Conservation (phyloP, 1,140 invertebrate genomes). For the Rhopalosiphum maidis region DNA sequence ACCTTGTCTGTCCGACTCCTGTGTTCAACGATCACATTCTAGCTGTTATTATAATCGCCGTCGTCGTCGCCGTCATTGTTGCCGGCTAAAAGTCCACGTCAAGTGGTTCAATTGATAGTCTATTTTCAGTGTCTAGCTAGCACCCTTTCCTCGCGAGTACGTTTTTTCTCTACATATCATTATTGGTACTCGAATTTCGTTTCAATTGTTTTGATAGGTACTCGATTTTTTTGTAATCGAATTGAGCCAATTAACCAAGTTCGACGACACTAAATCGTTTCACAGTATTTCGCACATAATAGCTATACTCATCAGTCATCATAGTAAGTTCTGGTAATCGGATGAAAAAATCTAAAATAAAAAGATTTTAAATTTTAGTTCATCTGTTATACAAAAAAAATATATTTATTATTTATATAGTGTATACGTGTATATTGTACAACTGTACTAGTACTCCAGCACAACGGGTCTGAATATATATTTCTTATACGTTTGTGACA, state of each 20-base stretch:
- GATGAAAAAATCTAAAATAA: background rate
- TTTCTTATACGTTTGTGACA: background rate
- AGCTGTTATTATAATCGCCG: background rate
- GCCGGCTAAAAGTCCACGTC: background rate
- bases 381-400: too few relatives aligned
- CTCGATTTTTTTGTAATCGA: background rate
- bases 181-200: background rate
- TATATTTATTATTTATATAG: background rate
- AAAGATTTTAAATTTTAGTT: background rate
- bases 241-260: background rate
- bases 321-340: too few relatives aligned
- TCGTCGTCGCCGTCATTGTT: background rate
- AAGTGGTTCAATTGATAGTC: constrained; percentile 31
- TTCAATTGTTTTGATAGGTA: background rate
- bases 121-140: background rate
- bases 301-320: too few relatives aligned
- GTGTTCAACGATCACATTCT: background rate
- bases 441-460: background rate
- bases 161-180: background rate
- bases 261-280: too few relatives aligned
- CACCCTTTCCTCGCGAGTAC: background rate
- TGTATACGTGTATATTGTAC: background rate
- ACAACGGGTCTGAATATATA: background rate
- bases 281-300: too few relatives aligned
- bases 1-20: background rate